These are phyloP conservation scores for Patella caerulea DNA, from an alignment of 2,888 invertebrate species.

Conservation along the genomic window DNA sequence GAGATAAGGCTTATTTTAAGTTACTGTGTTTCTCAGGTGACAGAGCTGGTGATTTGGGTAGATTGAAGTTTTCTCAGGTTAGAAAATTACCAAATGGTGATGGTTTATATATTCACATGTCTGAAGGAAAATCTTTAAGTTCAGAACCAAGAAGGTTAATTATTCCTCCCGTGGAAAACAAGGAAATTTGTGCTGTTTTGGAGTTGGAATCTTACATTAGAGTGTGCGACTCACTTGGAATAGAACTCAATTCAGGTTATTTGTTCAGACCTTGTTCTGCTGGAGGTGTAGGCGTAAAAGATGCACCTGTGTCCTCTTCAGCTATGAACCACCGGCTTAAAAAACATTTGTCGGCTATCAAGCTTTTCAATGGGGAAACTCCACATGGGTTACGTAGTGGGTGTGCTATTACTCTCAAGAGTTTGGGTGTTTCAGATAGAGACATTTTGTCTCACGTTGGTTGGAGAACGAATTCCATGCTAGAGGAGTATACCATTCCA, in stretches of 20 bases:
- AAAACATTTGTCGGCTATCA: slow-evolving; percentile 5
- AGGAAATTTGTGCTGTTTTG: not conserved
- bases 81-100: too few species aligned
- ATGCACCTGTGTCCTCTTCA: slow-evolving; percentile 15
- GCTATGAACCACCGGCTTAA: slow-evolving; percentile 17
- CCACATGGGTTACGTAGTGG: slow-evolving; percentile 8
- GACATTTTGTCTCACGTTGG: too few species aligned
- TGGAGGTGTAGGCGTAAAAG: slow-evolving; percentile 7
- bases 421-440: not conserved
- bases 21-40: too few species aligned
- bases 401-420: slow-evolving; percentile 17
- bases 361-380: slow-evolving; percentile 17
- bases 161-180: not conserved
- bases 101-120: too few species aligned
- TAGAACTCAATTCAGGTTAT: slow-evolving; percentile 15
- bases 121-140: too few species aligned
- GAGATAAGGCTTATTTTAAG: too few species aligned
- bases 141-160: not conserved
- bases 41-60: too few species aligned
- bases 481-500: not conserved
- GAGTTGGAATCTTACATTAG: not conserved
- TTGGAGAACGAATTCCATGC: too few species aligned
- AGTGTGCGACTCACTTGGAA: not conserved
- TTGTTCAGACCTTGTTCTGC: slow-evolving; percentile 16
- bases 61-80: too few species aligned